Evolutionary conservation across 2,797 vertebrate species (phyloP).

Genomic region (Calcarius lapponicus): DNA sequence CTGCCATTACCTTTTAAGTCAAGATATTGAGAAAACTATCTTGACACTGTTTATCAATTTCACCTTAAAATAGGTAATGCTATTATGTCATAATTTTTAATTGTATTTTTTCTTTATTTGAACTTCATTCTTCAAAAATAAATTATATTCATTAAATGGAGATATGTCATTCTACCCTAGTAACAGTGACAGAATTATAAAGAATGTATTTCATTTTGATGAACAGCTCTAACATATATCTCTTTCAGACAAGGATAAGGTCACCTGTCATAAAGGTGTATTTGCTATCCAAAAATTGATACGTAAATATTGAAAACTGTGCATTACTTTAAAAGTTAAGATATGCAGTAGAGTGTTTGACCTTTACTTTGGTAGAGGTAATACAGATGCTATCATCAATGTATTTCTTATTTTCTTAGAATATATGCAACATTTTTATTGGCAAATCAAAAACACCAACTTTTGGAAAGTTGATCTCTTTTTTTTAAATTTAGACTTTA

Average conservation of each 20-base stretch:
- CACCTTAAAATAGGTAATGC: neutral
- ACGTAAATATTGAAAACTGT: constrained; percentile 75
- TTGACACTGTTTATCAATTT: neutral
- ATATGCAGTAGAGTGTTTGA: constrained; percentile 65
- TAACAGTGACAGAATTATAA: constrained; percentile 63
- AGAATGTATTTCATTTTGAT: constrained; percentile 81
- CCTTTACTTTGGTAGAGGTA: constrained; percentile 77
- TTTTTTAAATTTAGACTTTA: neutral
- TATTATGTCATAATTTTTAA: neutral
- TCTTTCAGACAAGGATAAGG: constrained; percentile 82
- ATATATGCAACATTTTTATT: neutral
- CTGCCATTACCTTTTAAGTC: neutral
- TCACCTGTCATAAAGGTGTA: constrained; percentile 82
- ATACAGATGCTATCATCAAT: constrained; percentile 59
- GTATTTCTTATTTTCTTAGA: constrained; percentile 53
- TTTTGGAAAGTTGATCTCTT: neutral
- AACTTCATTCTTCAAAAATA: constrained; percentile 31
- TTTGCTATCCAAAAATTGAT: constrained; percentile 80
- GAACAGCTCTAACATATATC: constrained; percentile 62
- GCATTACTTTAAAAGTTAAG: constrained; percentile 73
- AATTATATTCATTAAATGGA: constrained; percentile 82
- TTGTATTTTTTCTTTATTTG: neutral
- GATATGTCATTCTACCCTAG: constrained; percentile 77
- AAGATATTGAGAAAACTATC: neutral
- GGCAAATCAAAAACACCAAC: neutral